These are phyloP conservation scores for Protophormia terraenovae DNA, from an alignment of 2,888 invertebrate species.

Conservation along the genomic window DNA sequence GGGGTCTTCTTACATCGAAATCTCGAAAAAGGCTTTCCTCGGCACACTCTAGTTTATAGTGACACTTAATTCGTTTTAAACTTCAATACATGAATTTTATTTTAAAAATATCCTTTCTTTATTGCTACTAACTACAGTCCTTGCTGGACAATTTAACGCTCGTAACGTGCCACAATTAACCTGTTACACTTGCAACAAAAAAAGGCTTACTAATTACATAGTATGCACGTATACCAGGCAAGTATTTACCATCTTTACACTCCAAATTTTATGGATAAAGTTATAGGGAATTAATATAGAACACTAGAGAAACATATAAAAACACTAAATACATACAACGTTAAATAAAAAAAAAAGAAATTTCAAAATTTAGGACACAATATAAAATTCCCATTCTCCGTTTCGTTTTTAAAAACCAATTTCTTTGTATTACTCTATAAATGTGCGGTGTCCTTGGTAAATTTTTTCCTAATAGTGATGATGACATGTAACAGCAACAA, in stretches of 20 bases:
- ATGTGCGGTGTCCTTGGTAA: slow-evolving; percentile 14
- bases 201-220: slow-evolving; percentile 59
- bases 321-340: not conserved
- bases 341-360: not conserved
- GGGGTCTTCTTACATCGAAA: too few species aligned
- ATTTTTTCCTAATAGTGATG: not conserved
- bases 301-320: not conserved
- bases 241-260: slow-evolving; percentile 3
- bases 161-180: slow-evolving; percentile 67
- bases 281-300: not conserved
- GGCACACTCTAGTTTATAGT: too few species aligned
- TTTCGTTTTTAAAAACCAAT: too few species aligned
- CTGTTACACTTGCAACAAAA: slow-evolving; percentile 56
- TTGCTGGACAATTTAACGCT: slow-evolving; percentile 64
- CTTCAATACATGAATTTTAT: not conserved
- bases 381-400: not conserved
- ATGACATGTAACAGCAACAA: slow-evolving; percentile 21
- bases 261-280: slow-evolving; percentile 5
- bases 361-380: not conserved
- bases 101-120: slow-evolving; percentile 29
- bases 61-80: not conserved
- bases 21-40: too few species aligned
- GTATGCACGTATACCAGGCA: slow-evolving; percentile 18
- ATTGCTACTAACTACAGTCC: slow-evolving; percentile 51
- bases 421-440: not conserved